phyloP scores from a whole-genome alignment of 2,797 vertebrate genomes.

The Clarias pachynema region DNA sequence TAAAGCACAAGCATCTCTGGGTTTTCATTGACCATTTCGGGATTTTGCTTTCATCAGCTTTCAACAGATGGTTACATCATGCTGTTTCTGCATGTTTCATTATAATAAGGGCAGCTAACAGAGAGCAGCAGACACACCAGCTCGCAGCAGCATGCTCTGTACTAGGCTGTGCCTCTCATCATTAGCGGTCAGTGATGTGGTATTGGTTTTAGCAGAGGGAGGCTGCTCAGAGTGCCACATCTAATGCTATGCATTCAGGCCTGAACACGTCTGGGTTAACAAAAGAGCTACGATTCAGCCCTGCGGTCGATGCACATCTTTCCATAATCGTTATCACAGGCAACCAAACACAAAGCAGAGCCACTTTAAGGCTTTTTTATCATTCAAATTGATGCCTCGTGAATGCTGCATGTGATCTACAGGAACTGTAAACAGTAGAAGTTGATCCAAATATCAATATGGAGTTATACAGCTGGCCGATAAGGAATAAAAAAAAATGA shows the following conservation, averaged over 20 bases:
- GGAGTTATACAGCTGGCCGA: neutral
- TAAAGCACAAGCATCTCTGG: conserved; percentile 10
- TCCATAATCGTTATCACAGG: conserved; percentile 46
- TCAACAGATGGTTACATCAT: conserved; percentile 10
- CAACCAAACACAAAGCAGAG: conserved; percentile 34
- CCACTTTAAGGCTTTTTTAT: conserved; percentile 28
- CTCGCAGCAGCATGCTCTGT: conserved; percentile 38
- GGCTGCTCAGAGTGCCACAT: conserved; percentile 46
- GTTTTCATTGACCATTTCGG: conserved; percentile 19
- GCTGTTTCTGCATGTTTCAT: conserved; percentile 19
- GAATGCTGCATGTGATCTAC: conserved; percentile 13
- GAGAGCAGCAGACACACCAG: conserved; percentile 23
- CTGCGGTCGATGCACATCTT: conserved; percentile 44
- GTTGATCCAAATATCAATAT: conserved; percentile 22
- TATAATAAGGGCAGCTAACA: conserved; percentile 27
- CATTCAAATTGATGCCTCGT: conserved; percentile 16
- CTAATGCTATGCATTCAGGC: conserved; percentile 59
- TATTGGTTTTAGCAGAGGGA: conserved; percentile 49
- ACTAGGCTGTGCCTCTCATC: conserved; percentile 54
- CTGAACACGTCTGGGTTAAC: conserved; percentile 53
- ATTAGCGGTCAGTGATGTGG: conserved; percentile 50
- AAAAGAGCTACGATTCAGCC: conserved; percentile 56
- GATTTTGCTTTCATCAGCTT: conserved; percentile 30
- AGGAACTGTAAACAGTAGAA: conserved; percentile 17
- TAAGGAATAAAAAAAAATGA: neutral